A percentile compares a stretch with the other conserved stretches of the same genome.
Evolutionary conservation across 2,797 vertebrate species (phyloP).

Genomic region (Hippopotamyrus pictus): DNA sequence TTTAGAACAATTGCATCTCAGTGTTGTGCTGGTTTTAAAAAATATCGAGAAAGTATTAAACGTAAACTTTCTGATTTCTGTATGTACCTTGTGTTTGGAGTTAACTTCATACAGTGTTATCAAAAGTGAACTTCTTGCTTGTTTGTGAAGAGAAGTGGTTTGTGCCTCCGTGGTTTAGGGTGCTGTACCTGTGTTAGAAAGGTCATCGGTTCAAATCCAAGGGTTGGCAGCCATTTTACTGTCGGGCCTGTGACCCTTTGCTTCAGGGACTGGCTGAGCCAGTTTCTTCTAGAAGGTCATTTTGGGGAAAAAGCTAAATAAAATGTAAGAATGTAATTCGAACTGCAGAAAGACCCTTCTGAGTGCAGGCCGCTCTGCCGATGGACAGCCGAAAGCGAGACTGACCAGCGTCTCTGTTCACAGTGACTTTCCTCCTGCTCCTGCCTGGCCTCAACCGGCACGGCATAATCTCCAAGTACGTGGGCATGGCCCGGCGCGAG

Average conservation of each 20-base stretch:
- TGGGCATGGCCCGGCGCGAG: constrained; percentile 90
- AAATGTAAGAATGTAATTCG: neutral
- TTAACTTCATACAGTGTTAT: neutral
- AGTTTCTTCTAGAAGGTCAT: neutral
- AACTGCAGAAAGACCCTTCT: neutral
- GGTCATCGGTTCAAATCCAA: neutral
- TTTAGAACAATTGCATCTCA: neutral
- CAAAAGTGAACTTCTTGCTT: neutral
- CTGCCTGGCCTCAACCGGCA: constrained; percentile 93
- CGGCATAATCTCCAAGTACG: constrained; percentile 84
- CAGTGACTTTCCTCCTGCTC: constrained; percentile 84
- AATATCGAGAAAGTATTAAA: neutral
- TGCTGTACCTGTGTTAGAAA: neutral
- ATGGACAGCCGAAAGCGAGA: neutral
- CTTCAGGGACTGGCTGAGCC: neutral
- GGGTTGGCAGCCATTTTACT: neutral
- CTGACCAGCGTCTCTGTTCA: neutral
- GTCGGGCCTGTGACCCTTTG: neutral
- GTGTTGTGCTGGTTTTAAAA: neutral
- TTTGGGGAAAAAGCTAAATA: neutral
- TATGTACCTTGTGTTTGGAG: neutral
- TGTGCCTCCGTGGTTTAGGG: neutral
- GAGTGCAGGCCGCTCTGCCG: neutral
- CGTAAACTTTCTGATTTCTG: neutral
- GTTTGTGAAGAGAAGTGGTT: neutral